Evolutionary conservation across 2,113 vertebrate genomes (phyloP).

Genomic region (Ameiurus melas): DNA sequence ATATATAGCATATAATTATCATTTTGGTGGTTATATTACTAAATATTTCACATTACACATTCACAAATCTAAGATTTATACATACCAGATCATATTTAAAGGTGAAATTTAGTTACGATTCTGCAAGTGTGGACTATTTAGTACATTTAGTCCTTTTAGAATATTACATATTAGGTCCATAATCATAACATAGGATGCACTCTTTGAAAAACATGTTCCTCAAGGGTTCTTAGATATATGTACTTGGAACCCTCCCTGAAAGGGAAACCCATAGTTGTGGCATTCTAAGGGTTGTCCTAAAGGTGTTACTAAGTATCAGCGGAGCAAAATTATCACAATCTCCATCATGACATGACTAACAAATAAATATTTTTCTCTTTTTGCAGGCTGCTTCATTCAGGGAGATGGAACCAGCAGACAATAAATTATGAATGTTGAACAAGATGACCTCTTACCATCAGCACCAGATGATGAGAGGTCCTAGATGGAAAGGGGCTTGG

Average conservation of each 20-base stretch:
- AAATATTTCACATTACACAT: neutral
- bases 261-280: neutral
- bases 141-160: neutral
- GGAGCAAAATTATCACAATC: neutral
- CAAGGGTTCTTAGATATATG: neutral
- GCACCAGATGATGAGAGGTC: slow-evolving; percentile 99
- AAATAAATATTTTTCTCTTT: slow-evolving; percentile 52
- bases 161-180: neutral
- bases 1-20: neutral
- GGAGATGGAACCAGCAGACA: slow-evolving; percentile 81
- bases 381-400: slow-evolving; percentile 67
- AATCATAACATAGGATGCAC: neutral
- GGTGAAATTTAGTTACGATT: neutral
- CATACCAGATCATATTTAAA: neutral
- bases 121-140: neutral
- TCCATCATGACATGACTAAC: slow-evolving; percentile 10
- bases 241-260: neutral
- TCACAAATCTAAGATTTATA: neutral
- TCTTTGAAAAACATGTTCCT: neutral
- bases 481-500: slow-evolving; percentile 98
- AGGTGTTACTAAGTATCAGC: neutral
- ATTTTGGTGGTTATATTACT: neutral
- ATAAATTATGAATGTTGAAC: slow-evolving; percentile 99
- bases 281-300: neutral
- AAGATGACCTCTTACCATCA: slow-evolving; percentile 99